Evolutionary conservation across 1,140 invertebrate genomes (phyloP).

Genomic region (Thrips palmi): DNA sequence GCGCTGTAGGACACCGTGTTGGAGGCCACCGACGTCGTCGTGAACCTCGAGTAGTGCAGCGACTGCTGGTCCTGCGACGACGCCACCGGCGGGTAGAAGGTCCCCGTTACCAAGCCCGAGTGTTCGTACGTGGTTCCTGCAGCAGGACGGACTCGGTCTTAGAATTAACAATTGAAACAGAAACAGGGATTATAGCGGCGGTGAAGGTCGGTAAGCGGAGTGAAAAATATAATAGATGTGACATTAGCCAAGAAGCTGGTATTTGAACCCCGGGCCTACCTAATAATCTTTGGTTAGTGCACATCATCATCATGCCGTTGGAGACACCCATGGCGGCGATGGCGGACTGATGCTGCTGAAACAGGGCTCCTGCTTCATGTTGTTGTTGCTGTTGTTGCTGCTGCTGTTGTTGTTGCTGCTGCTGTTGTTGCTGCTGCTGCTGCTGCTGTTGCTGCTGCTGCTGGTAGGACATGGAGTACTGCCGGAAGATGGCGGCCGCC

Average conservation of each 20-base stretch:
- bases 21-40: too few species aligned
- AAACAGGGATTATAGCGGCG: too few species aligned
- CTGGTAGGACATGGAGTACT: conserved; percentile 11
- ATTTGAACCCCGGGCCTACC: conserved; percentile 48
- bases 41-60: conserved; percentile 7
- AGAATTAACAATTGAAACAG: neutral
- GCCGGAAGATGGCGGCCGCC: neutral
- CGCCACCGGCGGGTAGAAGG: conserved; percentile 66
- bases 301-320: conserved; percentile 73
- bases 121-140: conserved; percentile 20
- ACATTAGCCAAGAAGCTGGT: conserved; percentile 41
- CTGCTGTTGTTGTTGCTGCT: conserved; percentile 23
- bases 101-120: conserved; percentile 30
- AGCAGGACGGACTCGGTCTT: neutral
- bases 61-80: conserved; percentile 51
- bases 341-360: conserved; percentile 12
- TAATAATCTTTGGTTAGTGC: conserved; percentile 42
- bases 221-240: neutral
- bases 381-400: conserved; percentile 23
- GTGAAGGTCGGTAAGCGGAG: too few species aligned
- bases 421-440: conserved; percentile 14
- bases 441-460: conserved; percentile 11
- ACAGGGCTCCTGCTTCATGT: conserved; percentile 23
- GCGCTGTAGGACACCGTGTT: conserved; percentile 8
- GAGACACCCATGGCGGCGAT: conserved; percentile 63